Conservation (phyloP, 1,140 invertebrate species). For the Pseudoatta argentina region DNA sequence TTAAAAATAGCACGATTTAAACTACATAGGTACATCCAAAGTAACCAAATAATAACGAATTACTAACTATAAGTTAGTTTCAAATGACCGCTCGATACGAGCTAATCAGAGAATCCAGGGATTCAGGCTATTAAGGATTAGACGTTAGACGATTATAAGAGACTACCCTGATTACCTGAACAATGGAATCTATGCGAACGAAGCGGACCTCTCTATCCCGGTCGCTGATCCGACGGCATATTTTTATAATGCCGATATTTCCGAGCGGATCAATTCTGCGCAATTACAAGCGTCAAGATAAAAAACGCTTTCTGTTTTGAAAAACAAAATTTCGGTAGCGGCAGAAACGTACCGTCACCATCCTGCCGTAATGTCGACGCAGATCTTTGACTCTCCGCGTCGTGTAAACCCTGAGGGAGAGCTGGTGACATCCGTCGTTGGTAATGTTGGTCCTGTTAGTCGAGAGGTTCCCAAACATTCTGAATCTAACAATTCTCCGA, state of each 20-base stretch:
- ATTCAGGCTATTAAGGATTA: constrained; percentile 42
- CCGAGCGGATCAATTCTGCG: constrained; percentile 55
- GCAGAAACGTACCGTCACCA: neutral
- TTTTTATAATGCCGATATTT: constrained; percentile 44
- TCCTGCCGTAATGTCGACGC: constrained; percentile 5
- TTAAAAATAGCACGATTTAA: neutral
- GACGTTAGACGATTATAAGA: constrained; percentile 29
- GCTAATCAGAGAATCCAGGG: neutral
- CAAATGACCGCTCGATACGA: constrained; percentile 13
- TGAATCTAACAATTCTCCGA: neutral
- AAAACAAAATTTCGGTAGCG: constrained; percentile 23
- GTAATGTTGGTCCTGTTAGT: constrained; percentile 62
- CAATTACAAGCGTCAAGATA: constrained; percentile 24
- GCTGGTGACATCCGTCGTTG: constrained; percentile 44
- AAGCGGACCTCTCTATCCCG: constrained; percentile 30
- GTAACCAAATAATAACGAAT: neutral
- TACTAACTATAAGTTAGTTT: constrained; percentile 22
- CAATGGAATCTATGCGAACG: constrained; percentile 40
- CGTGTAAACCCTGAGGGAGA: constrained; percentile 49
- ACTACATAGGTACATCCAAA: neutral
- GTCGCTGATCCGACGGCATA: neutral
- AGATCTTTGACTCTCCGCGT: constrained; percentile 28
- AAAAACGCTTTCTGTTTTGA: constrained; percentile 36
- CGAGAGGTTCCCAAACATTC: constrained; percentile 44
- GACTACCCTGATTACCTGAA: constrained; percentile 66